phyloP scores from a whole-genome alignment of 2,888 invertebrate genomes.

The Serrognathus titanus region DNA sequence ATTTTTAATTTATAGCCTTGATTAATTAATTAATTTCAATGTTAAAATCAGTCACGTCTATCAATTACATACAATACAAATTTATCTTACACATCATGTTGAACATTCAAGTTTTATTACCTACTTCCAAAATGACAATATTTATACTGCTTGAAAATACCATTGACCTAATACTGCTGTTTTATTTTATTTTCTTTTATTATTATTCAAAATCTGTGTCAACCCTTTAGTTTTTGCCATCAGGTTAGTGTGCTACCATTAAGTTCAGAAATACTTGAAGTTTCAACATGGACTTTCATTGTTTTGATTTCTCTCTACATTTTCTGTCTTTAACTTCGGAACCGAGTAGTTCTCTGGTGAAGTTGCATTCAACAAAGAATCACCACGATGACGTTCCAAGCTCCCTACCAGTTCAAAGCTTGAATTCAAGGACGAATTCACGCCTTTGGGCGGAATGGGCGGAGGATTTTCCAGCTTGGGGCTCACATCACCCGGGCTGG shows the following conservation, averaged over 20 bases:
- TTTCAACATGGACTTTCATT: constrained; percentile 21
- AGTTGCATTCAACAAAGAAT: constrained; percentile 16
- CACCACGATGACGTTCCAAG: constrained; percentile 12
- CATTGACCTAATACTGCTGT: too few relatives aligned
- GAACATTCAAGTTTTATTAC: constrained; percentile 7
- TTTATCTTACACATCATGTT: not conserved
- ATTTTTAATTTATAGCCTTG: not conserved
- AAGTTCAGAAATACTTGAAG: too few relatives aligned
- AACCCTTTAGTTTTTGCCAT: too few relatives aligned
- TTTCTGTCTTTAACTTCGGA: constrained; percentile 41
- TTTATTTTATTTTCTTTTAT: too few relatives aligned
- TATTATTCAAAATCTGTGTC: too few relatives aligned
- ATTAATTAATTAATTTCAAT: not conserved
- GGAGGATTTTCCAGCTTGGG: constrained; percentile 42
- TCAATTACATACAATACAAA: not conserved
- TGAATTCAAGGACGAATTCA: constrained; percentile 36
- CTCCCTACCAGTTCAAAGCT: constrained; percentile 35
- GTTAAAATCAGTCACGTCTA: not conserved
- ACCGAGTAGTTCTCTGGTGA: constrained; percentile 46
- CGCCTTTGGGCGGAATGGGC: constrained; percentile 44
- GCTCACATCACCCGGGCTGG: constrained; percentile 36
- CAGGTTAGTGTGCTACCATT: too few relatives aligned
- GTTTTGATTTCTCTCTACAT: constrained; percentile 24
- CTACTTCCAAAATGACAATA: too few relatives aligned
- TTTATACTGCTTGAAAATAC: too few relatives aligned